Evolutionary conservation across 1,140 invertebrate genomes (phyloP), one percentile per base, ranked within the genome.

Genomic region (Papilio polytes): DNA sequence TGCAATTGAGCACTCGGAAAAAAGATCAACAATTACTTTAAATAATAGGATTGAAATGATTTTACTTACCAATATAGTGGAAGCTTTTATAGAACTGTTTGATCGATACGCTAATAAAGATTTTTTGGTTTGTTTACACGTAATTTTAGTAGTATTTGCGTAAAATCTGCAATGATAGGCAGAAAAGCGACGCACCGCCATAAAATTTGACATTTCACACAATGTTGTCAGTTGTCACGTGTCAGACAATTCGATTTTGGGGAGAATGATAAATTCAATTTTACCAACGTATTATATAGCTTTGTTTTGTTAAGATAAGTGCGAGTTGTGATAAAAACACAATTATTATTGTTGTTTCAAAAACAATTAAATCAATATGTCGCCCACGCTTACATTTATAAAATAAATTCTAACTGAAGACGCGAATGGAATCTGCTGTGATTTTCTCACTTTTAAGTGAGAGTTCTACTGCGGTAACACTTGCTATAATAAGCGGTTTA

Each of bases 141-240:
- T 90, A 90, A 88, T 87, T 88, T 87, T 81, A 81, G 81, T 81
- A 82, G 87, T 87, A 89, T 90, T 93, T 86, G 85, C 84, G 80
- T 82, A 91, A 93, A 91, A 89, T 88, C 89, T 87, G 90, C 90
- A 89, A 90, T 94, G 92, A 94, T 92, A 90, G 63, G 92, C 91
- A 90, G 92, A 92, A 94, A 94, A 89, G 84, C 88, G 89, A 91
- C 91, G 91, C 90, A 92, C 88, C 86, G 87, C 87, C 88, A 90
- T 89, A 84, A 85, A 88, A 87, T 87, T 88, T 93, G 93, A 92
- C 92, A 93, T 93, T 88, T 89, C 80, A 36, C 63, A 7, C 20
- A 78, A 78, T 78, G 77, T 78, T 78, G 77, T 66, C 77, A 78
- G 53, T 66, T 20, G 20, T 70, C 26, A 70, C 22, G 26, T 70